Conservation (phyloP, 2,797 vertebrate genomes). For the Anas georgica region DNA sequence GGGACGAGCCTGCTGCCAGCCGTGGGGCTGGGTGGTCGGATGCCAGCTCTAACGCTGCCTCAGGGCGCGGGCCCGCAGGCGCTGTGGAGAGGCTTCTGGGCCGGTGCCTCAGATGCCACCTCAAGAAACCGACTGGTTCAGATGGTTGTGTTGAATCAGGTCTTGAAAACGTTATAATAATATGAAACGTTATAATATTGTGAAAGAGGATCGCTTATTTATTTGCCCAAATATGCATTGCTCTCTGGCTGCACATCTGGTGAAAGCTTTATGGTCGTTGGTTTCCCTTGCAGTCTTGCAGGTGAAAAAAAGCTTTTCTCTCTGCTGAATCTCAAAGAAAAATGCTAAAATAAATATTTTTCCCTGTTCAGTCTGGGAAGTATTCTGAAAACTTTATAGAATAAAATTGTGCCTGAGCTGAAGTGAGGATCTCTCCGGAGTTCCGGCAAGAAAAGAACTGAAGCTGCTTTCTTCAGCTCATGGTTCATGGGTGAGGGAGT, state of each 20-base stretch:
- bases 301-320: not conserved
- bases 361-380: not conserved
- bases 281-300: not conserved
- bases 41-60: not conserved
- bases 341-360: not conserved
- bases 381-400: not conserved
- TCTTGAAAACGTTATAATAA: not conserved
- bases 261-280: not conserved
- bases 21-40: not conserved
- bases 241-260: too few species aligned
- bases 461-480: not conserved
- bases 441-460: not conserved
- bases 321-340: not conserved
- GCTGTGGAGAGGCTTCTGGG: not conserved
- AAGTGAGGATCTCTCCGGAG: not conserved
- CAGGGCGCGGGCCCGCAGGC: not conserved
- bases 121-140: not conserved
- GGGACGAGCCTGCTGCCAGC: not conserved
- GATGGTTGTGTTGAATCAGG: not conserved
- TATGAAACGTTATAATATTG: too few species aligned
- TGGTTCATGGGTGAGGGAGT: not conserved
- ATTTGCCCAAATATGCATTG: too few species aligned
- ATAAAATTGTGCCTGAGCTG: not conserved
- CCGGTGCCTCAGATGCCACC: too few species aligned
- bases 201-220: not conserved